Percentiles rank a stretch among this genome's conserved stretches.
Conservation (phyloP, 1,140 invertebrate species). For the Vanessa tameamea region DNA sequence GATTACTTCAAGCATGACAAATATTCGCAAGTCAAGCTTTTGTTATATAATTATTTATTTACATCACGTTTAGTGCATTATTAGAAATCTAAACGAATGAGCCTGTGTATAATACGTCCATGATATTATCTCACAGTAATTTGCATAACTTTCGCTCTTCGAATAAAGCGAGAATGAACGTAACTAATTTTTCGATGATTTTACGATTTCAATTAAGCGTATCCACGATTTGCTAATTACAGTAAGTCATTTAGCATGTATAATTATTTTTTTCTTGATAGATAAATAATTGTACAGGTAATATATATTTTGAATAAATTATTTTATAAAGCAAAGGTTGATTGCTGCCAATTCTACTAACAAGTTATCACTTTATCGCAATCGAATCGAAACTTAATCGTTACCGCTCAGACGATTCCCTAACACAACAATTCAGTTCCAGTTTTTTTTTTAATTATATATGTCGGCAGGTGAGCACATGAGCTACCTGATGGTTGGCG, state of each 20-base stretch:
- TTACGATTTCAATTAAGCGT: neutral
- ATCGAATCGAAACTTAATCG: too few relatives aligned
- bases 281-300: neutral
- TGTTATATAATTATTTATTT: constrained; percentile 36
- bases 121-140: constrained; percentile 35
- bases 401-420: too few relatives aligned
- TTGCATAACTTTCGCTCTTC: constrained; percentile 42
- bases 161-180: constrained; percentile 25
- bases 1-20: neutral
- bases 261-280: neutral
- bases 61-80: constrained; percentile 37
- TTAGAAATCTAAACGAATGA: constrained; percentile 41
- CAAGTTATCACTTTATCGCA: too few relatives aligned
- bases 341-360: too few relatives aligned
- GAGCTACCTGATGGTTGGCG: too few relatives aligned
- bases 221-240: neutral
- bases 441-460: too few relatives aligned
- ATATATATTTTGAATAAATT: too few relatives aligned
- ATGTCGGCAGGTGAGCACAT: too few relatives aligned
- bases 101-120: constrained; percentile 24
- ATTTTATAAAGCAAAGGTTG: too few relatives aligned
- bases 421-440: too few relatives aligned
- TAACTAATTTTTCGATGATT: constrained; percentile 19
- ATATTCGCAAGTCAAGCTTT: neutral
- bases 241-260: neutral